Base-by-base conservation (phyloP, 2,888 invertebrate genomes). In the Eilema griseolum region DNA sequence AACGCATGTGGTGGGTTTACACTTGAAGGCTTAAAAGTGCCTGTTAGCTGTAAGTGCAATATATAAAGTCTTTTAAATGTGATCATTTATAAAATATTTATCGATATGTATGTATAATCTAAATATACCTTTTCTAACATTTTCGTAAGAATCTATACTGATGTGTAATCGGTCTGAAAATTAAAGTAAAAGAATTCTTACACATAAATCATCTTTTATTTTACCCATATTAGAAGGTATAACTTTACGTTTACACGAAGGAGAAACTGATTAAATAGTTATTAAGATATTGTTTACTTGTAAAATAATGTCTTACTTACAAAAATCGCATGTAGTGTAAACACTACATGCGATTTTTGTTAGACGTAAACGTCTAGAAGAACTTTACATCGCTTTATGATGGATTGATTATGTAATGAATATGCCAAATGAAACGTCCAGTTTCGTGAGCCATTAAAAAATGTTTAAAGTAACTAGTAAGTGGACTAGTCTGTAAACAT, bases 1-100 rank as follows among this genome's bases (percentile, higher is more conserved):
- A 85, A 86, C 84, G 94, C 94, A 95, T 95, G 95, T 95, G 95
- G 95, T 95, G 95, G 89, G 95, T 92, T 95, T 95, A 86, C 93
- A 90, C 94, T 90, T 88, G 86, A 74, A 66, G 88, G 89, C 83
- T 80, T 78, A 81, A 83, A 86, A 88, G 88, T 90, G 94, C 92
- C 93, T 89, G 77, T 71, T 93, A 92, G 90, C 77, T 84, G 24
- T 92, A 92, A 91, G 88, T 86, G 86, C 89, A 90, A 91, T 90
- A 90, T 85, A 83, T 79, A 85, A 87, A 92, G 89, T 92, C 90
- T 91, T 85, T 73, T 90, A 84, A 90, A 92, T 94, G 94, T 94
- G 94, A 94, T 94, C 90, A 90, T 93, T 89, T 93, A 93, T 86
- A 89, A 83, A 89, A 89, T 92, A 92, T 93, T 93, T 92, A 93